Conservation (phyloP, 2,888 invertebrate genomes). For the Philereme transversata region DNA sequence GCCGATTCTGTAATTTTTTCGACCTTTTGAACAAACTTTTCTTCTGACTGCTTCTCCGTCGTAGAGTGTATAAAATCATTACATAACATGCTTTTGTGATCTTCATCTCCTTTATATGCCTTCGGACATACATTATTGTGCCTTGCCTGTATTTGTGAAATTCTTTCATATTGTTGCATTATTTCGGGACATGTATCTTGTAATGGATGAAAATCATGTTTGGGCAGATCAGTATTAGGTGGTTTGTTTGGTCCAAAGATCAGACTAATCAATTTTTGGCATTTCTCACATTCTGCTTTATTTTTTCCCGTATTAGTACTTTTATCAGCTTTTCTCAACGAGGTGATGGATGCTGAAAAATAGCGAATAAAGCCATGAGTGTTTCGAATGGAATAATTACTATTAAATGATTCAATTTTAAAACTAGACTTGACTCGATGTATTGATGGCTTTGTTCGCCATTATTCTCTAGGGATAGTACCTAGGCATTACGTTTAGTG, state of each 20-base stretch:
- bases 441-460: conserved; percentile 50
- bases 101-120: neutral
- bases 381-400: conserved; percentile 5
- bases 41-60: conserved; percentile 48
- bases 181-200: too few relatives aligned
- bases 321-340: conserved; percentile 37
- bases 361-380: conserved; percentile 56
- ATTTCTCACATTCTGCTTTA: conserved; percentile 34
- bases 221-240: conserved; percentile 8
- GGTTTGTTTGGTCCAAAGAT: conserved; percentile 37
- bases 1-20: conserved; percentile 58
- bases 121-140: neutral
- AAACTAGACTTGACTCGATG: conserved; percentile 1
- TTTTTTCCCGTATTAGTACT: conserved; percentile 40
- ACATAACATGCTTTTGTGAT: neutral
- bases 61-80: conserved; percentile 36
- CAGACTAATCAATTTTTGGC: conserved; percentile 42
- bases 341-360: conserved; percentile 52
- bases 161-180: too few relatives aligned
- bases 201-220: neutral
- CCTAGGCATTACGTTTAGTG: too few relatives aligned
- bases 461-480: conserved; percentile 38
- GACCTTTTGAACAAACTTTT: conserved; percentile 55
- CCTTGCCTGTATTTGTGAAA: conserved; percentile 1
- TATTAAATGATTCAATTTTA: conserved; percentile 1